Conservation (phyloP, 2,113 vertebrate genomes). For the Anolis sagrei region DNA sequence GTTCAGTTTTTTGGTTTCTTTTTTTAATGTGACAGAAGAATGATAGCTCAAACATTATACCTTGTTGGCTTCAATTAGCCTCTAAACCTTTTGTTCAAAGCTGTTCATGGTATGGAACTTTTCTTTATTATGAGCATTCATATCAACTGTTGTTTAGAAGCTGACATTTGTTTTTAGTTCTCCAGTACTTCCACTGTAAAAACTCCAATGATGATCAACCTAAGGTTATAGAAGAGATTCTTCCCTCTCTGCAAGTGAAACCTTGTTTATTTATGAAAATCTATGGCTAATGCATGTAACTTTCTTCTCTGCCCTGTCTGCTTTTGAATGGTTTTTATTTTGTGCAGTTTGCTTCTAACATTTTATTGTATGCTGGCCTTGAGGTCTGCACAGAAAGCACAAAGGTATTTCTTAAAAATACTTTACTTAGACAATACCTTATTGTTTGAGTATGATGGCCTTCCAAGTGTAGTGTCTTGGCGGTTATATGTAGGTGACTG, state of each 20-base stretch:
- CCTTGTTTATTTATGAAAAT: background rate
- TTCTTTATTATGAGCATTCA: background rate
- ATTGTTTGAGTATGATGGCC: no score
- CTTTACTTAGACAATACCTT: no score
- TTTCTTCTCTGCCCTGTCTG: background rate
- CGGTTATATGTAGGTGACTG: no score
- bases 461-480: no score
- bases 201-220: no score
- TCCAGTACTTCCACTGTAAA: background rate
- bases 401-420: background rate
- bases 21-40: background rate
- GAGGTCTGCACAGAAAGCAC: background rate
- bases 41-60: background rate
- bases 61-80: background rate
- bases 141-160: background rate
- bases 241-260: background rate
- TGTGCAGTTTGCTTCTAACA: background rate
- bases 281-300: background rate
- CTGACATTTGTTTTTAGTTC: background rate
- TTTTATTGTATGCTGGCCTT: background rate
- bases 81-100: no score
- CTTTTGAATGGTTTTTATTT: background rate
- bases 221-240: background rate
- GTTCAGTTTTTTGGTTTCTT: background rate
- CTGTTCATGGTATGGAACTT: no score